Base-by-base conservation (phyloP, 2,888 invertebrate species). In the Oligia fasciuncula region DNA sequence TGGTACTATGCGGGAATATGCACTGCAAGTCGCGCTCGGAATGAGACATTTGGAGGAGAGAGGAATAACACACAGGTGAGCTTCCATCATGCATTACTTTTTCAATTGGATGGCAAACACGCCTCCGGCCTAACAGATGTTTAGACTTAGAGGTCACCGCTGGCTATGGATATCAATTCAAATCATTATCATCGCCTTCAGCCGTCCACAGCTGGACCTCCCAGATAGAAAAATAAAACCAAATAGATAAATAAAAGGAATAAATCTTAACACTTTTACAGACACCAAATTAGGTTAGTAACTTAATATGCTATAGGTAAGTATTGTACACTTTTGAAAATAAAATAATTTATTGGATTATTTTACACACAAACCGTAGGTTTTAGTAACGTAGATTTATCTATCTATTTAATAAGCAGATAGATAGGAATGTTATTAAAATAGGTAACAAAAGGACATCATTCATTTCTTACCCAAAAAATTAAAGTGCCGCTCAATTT, bases 21-120 rank as follows among this genome's bases (percentile, higher is more conserved):
- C 98, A 0, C 91, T 98, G 23, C 98, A 99, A 94, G 98, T 99
- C 46, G 98, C 98, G 0, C 95, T 97, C 79, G 99, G 99, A 13
- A 99, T 99, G 99, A 97, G 97, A 35, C 98, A 98, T 93, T 95
- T 98, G 69, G 98, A 98, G 91, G 97, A 97, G 54, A 97, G 97
- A 81, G 97, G 97, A 14, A 98, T 98, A 49, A 98, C 98, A 0
- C 98, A 98, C 91, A 97, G 98, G 98, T 98, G 89, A 90, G 77
- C 5, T 2, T 62, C 29, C 3, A 2, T 4, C 2, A 17, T 5
- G 11, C 35, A 14, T 46, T 35, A 5, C 4, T 13, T 51, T 51
- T 14, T 35, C 23, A 13, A 14, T 29, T 62, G 3, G 13, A 40
- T 66, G 13, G 23, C 6, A 13, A 40, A 14, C 19, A 11, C 4